Base-by-base conservation (phyloP, 2,113 vertebrate species). In the Cromileptes altivelis region DNA sequence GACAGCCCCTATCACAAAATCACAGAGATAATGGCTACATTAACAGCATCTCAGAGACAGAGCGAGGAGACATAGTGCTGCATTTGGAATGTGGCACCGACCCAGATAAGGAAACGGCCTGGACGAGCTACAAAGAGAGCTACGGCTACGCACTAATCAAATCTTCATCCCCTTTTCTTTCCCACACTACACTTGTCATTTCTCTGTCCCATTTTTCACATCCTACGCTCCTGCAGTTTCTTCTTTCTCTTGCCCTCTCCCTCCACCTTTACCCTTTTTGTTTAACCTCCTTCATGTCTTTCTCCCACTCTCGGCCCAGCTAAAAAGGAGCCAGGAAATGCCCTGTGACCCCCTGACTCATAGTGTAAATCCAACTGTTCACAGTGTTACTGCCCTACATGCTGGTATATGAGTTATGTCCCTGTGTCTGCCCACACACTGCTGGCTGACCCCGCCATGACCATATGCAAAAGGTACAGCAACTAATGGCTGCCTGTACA, bases 1-100 rank as follows among this genome's bases (percentile, higher is more conserved):
- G 82, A 85, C 78, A 75, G 71, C 68, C 65, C 57, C 69, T 81
- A 91, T 93, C 89, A 88, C 65, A 77, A 82, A 80, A 90, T 91
- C 78, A 68, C 75, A 70, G 71, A 85, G 78, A 89, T 88, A 92
- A 87, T 81, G 70, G 85, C 73, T 40, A 73, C 89, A 91, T 87
- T 85, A 84, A 89, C 81, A 82, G 75, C 76, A 76, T 85, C 85
- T 70, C 53, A 70, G 73, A 84, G 72, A 85, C 47, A 50, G 53
- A 76, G 69, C 19, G 74, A 63, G 64, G 67, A 88, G 89, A 83
- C 69, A 42, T 37, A 62, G 70, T 25, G 65, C 82, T 83, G 76
- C 23, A 81, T 87, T 85, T 64, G 86, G 87, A 86, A 91, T 90
- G 87, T 76, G 18, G 84, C 80, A 84, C 40, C 9, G 9, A 40